Evolutionary conservation across 2,797 vertebrate species (phyloP), one percentile per base, ranked within the genome.

Genomic region (Periparus ater): DNA sequence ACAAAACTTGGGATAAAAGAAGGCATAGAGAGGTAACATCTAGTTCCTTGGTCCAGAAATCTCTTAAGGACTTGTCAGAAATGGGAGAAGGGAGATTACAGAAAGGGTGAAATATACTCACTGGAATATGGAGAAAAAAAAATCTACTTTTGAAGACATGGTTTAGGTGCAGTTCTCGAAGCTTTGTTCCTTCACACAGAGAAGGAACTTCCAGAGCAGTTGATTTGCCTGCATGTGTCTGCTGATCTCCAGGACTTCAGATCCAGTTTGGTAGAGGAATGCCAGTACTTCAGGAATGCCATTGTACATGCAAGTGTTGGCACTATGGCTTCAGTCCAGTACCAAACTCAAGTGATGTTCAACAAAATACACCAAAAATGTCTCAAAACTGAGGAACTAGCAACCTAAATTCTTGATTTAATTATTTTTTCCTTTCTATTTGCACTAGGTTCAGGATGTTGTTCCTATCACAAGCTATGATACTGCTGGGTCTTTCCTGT

Each of bases 381-480:
- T 75, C 74, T 68, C 51, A 75, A 85, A 85, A 84, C 9, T 48
- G 53, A 93, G 53, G 45, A 89, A 85, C 34, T 18, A 78, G 25
- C 13, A 79, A 48, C 26, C 9, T 76, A 42, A 79, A 14, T 42
- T 54, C 17, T 60, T 76, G 8, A 48, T 60, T 30, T 10, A 23
- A 21, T 67, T 27, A 2, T 57, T 67, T 84, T 50, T 68, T 48
- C 9, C 4, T 53, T 88, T 76, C 32, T 86, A 1, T 94, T 70
- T 94, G 19, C 7, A 2, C 27, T 96, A 99, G 99, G 99, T 99
- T 95, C 99, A 99, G 94, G 99, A 99, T 93, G 99, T 99, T 75
- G 99, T 99, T 96, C 99, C 99, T 57, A 99, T 99, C 89, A 99
- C 99, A 45, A 99, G 99, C 80, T 99, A 99, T 58, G 99, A 99